Base-by-base conservation (phyloP, 2,888 invertebrate genomes). In the Actias luna region DNA sequence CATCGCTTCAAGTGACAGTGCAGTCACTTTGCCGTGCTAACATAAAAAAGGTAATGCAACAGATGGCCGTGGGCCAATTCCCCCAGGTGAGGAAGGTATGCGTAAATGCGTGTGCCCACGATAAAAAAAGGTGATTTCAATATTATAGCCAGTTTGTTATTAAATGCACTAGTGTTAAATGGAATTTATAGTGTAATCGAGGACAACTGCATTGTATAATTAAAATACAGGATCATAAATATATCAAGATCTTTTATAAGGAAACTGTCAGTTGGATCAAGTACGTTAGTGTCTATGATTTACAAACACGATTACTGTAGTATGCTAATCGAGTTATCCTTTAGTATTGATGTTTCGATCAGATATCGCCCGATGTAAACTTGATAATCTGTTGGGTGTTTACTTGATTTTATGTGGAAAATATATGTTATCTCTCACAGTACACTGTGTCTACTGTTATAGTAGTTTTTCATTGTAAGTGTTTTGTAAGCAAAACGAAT, bases 241-340 rank as follows among this genome's bases (percentile, higher is more conserved):
- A 58, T 58, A 64, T 62, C 63, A 63, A 67, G 64, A 63, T 22
- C 35, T 58, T 63, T 64, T 64, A 69, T 67, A 72, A 70, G 73
- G 71, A 70, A 73, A 65, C 31, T 29, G 60, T 60, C 62, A 64
- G 39, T 14, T n/a, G n/a, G 61, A 65, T 66, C 67, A 57, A 27
- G 67, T 63, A 58, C 63, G 42, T 58, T 67, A 70, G 69, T 67
- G 65, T 64, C 58, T 60, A 36, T 66, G 66, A 67, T 72, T 72
- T 72, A 72, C 65, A 42, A 63, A 62, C 66, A 35, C 55, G 63
- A 63, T 64, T 63, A 58, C 60, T 66, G 31, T 62, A 63, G 39
- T 67, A 70, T 68, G 65, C 67, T 60, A 67, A 70, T 70, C 55
- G 16, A 25, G 60, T 59, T 46, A 18, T 62, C 22, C n/a, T 58